Conservation (phyloP, 2,113 vertebrate genomes). For the Macheiramphus alcinus region DNA sequence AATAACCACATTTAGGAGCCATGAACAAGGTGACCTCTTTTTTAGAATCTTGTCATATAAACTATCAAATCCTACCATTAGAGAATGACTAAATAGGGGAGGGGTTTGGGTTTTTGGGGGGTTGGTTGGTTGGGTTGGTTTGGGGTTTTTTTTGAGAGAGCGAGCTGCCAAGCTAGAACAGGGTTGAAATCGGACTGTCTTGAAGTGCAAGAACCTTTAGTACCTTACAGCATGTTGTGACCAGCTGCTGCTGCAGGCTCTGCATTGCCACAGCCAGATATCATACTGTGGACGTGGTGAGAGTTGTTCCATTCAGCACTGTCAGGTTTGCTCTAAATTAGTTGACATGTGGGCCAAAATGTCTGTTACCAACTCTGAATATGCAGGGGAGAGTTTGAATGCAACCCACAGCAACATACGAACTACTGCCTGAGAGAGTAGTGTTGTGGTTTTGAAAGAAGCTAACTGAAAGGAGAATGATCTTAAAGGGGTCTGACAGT, state of each 20-base stretch:
- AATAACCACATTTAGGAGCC: not conserved
- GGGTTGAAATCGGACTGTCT: not conserved
- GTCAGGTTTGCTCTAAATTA: not conserved
- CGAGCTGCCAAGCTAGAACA: not conserved
- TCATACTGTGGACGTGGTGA: rapidly evolving
- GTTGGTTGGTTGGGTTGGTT: too few species aligned
- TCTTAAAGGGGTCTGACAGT: not conserved
- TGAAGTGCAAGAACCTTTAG: not conserved
- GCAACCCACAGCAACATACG: not conserved
- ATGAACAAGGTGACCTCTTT: not conserved
- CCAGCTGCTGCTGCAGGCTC: not conserved
- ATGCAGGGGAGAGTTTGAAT: not conserved
- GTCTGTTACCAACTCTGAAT: not conserved
- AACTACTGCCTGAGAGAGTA: not conserved
- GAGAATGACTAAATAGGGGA: not conserved
- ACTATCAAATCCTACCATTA: not conserved
- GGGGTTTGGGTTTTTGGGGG: too few species aligned
- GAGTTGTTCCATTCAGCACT: not conserved
- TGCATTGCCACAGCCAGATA: not conserved
- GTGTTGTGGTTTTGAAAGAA: not conserved
- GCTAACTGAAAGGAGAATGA: not conserved
- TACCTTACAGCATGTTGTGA: rapidly evolving
- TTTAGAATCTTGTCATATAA: not conserved
- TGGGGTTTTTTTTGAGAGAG: not conserved
- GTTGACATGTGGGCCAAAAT: not conserved